Evolutionary conservation across 2,113 vertebrate genomes (phyloP).

Genomic region (Saguinus imperator): DNA sequence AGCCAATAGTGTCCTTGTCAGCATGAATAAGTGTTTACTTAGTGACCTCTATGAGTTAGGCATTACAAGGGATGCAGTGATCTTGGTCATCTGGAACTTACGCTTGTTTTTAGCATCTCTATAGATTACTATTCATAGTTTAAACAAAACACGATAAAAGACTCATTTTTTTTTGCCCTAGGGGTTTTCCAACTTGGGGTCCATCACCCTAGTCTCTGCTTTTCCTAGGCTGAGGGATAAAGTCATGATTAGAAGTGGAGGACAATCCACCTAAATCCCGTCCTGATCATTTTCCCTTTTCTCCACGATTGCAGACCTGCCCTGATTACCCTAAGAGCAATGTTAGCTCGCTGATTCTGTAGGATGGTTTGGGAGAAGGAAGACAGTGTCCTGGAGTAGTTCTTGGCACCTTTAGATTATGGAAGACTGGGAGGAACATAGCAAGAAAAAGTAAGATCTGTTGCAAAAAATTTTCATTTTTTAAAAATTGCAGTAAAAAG

Average conservation of each 20-base stretch:
- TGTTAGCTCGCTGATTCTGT: neutral
- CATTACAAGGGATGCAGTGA: neutral
- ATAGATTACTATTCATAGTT: neutral
- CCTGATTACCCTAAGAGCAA: neutral
- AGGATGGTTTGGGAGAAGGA: neutral
- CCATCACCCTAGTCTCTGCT: neutral
- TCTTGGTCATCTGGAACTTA: neutral
- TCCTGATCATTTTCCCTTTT: neutral
- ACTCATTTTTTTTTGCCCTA: neutral
- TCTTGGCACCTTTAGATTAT: neutral
- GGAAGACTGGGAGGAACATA: neutral
- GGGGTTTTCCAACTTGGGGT: neutral
- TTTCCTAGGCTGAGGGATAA: neutral
- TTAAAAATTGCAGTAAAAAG: too few species aligned
- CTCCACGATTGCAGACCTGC: neutral
- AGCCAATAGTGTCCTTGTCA: neutral
- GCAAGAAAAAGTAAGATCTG: neutral
- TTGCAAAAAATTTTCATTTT: neutral
- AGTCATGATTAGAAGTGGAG: neutral
- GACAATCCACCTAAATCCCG: neutral
- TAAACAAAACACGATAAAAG: neutral
- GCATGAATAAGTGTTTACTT: neutral
- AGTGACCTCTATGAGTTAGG: constrained; percentile 3
- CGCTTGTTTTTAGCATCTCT: neutral
- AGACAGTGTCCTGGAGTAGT: neutral